Conservation (phyloP, 1,140 invertebrate genomes). For the Eupristina koningsbergeri region DNA sequence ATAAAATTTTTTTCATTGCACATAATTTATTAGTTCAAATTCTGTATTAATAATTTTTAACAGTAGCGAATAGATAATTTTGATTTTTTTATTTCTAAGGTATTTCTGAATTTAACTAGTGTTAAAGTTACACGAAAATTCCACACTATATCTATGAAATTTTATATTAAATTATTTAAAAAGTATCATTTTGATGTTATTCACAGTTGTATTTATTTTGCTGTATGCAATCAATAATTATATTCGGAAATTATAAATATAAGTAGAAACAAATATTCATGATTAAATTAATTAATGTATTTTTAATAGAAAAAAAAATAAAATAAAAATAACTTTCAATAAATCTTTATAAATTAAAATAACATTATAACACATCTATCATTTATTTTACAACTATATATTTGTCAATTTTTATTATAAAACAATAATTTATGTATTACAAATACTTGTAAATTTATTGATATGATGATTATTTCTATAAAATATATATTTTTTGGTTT, state of each 20-base stretch:
- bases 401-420: constrained; percentile 68
- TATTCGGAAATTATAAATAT: not conserved
- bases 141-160: too few species aligned
- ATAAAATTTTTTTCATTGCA: too few species aligned
- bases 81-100: too few species aligned
- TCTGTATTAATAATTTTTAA: too few species aligned
- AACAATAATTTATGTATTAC: constrained; percentile 64
- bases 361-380: constrained; percentile 59
- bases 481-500: too few species aligned
- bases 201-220: not conserved
- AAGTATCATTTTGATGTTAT: not conserved
- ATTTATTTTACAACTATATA: constrained; percentile 69
- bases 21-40: too few species aligned
- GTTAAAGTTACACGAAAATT: too few species aligned
- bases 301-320: too few species aligned
- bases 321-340: constrained; percentile 43
- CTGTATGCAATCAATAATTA: not conserved
- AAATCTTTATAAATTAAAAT: constrained; percentile 54
- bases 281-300: too few species aligned
- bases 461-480: not conserved
- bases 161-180: constrained; percentile 35
- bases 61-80: too few species aligned
- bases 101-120: not conserved
- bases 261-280: too few species aligned
- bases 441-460: constrained; percentile 8